Conservation (phyloP, 2,888 invertebrate genomes). For the Pilophorus perplexus region DNA sequence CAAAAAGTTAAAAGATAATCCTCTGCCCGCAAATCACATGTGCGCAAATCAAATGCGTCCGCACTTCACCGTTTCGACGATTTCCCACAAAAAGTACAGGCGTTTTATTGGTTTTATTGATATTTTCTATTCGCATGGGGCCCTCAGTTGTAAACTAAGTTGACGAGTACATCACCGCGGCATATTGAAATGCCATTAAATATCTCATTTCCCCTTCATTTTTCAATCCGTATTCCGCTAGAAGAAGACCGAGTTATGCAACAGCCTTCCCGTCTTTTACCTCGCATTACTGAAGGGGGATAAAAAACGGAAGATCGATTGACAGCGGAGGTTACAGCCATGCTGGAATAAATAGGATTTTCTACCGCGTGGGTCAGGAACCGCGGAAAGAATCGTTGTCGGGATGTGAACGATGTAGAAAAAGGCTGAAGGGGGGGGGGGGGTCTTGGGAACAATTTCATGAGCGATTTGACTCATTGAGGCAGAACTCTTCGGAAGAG, state of each 20-base stretch:
- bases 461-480: conserved; percentile 39
- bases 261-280: too few relatives aligned
- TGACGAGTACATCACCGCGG: too few relatives aligned
- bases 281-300: too few relatives aligned
- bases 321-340: conserved; percentile 15
- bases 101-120: too few relatives aligned
- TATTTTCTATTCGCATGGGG: too few relatives aligned
- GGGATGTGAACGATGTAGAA: neutral
- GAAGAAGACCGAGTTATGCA: too few relatives aligned
- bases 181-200: neutral
- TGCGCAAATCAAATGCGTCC: too few relatives aligned
- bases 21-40: too few relatives aligned
- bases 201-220: conserved; percentile 2
- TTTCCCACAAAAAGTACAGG: too few relatives aligned
- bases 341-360: conserved; percentile 39
- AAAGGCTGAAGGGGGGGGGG: neutral
- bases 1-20: too few relatives aligned
- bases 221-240: neutral
- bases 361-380: conserved; percentile 10
- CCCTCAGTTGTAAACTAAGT: too few relatives aligned
- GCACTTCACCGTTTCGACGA: too few relatives aligned
- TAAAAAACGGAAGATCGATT: conserved; percentile 35
- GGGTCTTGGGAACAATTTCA: conserved; percentile 24
- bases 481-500: neutral
- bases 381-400: conserved; percentile 4